Evolutionary conservation across 2,113 vertebrate species (phyloP).

Genomic region (Stictonetta naevosa): DNA sequence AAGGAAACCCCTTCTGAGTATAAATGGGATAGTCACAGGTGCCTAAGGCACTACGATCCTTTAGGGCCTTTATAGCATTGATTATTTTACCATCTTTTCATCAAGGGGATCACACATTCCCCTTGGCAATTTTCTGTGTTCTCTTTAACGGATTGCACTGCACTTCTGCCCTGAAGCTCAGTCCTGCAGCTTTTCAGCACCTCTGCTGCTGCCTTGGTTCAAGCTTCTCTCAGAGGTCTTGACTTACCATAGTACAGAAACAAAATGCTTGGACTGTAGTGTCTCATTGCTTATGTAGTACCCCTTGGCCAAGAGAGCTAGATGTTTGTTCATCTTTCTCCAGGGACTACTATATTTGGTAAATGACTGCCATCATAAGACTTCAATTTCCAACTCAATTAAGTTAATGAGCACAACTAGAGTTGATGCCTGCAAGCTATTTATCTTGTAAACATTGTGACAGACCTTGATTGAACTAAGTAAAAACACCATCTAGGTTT

Average conservation of each 20-base stretch:
- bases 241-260: background rate
- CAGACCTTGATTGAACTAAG: background rate
- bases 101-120: background rate
- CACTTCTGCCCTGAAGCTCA: background rate
- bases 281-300: background rate
- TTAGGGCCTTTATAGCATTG: background rate
- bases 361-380: background rate
- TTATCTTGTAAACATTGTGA: background rate
- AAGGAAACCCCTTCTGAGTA: background rate
- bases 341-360: background rate
- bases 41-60: background rate
- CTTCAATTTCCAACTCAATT: background rate
- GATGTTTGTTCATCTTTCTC: background rate
- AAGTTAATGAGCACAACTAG: background rate
- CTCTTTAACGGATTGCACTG: background rate
- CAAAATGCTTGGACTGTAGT: background rate
- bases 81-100: background rate
- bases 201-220: background rate
- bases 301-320: background rate
- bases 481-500: background rate
- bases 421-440: background rate
- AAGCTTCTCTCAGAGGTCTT: background rate
- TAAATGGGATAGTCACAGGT: background rate
- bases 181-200: background rate
- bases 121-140: background rate